Base-by-base conservation (phyloP, 2,113 vertebrate species). In the Scomber colias region DNA sequence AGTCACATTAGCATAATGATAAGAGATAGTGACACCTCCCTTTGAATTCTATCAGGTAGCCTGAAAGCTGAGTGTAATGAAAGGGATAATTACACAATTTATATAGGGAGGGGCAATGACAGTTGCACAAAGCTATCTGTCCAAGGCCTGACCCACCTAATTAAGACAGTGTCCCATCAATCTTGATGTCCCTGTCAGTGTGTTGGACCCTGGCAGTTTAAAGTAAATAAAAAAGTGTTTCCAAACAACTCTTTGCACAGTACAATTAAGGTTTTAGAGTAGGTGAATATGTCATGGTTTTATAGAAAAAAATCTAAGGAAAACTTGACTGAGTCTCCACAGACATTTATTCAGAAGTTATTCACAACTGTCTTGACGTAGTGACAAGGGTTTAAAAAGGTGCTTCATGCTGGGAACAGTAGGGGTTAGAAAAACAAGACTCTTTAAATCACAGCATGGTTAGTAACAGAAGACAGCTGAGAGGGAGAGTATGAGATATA, bases 1-100 rank as follows among this genome's bases (percentile, higher is more conserved):
- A 81, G 88, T 40, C 0, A 30, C 73, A 93, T 96, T 94, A 93
- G 80, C 94, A 95, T 95, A 94, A 91, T 94, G 93, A 95, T 95
- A 94, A 95, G 90, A 95, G 91, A 90, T 87, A 94, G 92, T 76
- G 90, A 95, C 91, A 92, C 88, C 90, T 95, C 86, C 89, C 92
- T 94, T 92, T 93, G 83, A 95, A 84, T 92, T 93, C 90, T 87
- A 90, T 93, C 92, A 92, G 83, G 89, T 82, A 89, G 86, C 78
- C 89, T 89, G 65, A 94, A 90, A 93, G 92, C 90, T 45, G 69
- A 79, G 80, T 81, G 85, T 88, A 94, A 93, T 95, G 92, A 95
- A 90, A 90, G 92, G 88, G 87, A 91, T 95, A 92, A 95, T 95
- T 92, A 94, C 79, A 84, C 90, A 71, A 89, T 91, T 91, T 88